These are phyloP conservation scores for Procambarus clarkii DNA, from an alignment of 1,140 invertebrate species.

Conservation along the genomic window DNA sequence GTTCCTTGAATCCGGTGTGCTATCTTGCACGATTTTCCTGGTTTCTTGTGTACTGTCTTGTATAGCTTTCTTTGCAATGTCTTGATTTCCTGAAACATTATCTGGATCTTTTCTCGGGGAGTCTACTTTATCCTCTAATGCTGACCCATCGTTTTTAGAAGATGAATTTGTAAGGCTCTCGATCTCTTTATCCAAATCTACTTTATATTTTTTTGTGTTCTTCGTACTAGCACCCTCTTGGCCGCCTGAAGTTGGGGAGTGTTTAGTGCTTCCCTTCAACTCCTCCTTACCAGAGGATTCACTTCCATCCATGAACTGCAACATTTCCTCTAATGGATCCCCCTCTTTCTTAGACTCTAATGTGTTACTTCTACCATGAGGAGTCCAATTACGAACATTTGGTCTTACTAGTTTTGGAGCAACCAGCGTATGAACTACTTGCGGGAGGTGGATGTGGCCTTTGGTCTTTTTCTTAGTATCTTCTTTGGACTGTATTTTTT, in stretches of 20 bases:
- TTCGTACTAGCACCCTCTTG: slow-evolving; percentile 67
- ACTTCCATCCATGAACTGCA: slow-evolving; percentile 53
- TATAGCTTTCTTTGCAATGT: neutral
- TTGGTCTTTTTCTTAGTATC: slow-evolving; percentile 36
- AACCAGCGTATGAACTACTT: slow-evolving; percentile 50
- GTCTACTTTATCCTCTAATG: slow-evolving; percentile 22
- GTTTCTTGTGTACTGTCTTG: neutral
- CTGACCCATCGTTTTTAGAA: slow-evolving; percentile 19
- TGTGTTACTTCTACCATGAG: slow-evolving; percentile 12
- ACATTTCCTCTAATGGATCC: slow-evolving; percentile 43
- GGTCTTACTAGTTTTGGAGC: slow-evolving; percentile 47
- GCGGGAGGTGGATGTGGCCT: slow-evolving; percentile 53
- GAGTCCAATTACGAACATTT: slow-evolving; percentile 50
- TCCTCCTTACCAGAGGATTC: slow-evolving; percentile 44
- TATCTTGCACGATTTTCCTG: neutral
- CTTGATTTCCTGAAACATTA: no score
- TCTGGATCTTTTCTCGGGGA: neutral
- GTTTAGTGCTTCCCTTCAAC: slow-evolving; percentile 21
- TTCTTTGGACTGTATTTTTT: slow-evolving; percentile 7
- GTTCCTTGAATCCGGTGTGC: no score
- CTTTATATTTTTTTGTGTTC: slow-evolving; percentile 68
- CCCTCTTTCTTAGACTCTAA: neutral
- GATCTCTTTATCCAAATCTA: slow-evolving; percentile 68
- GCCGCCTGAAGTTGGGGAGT: slow-evolving; percentile 28
- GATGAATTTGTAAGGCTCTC: slow-evolving; percentile 47